Base-by-base conservation (phyloP, 2,888 invertebrate species). In the Drosophila limbata region DNA sequence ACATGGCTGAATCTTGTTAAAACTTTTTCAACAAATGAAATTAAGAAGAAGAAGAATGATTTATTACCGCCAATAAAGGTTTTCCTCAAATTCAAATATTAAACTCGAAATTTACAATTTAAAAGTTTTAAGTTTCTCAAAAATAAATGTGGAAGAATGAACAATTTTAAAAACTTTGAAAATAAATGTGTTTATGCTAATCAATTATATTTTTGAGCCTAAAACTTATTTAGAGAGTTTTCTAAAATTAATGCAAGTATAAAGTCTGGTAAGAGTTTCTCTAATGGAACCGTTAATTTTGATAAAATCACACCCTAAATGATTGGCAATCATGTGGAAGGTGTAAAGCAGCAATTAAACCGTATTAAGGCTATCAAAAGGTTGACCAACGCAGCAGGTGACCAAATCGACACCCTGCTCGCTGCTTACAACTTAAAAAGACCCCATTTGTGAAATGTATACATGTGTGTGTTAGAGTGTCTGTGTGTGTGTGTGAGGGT, bases 321-420 rank as follows among this genome's bases (percentile, higher is more conserved):
- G 45, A 37, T 47, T 31, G 51, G 11, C 39, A 44, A 37, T 28
- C 17, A 33, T 6, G 35, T 28, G 21, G 6, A 37, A 40, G 10
- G 55, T 35, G 28, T 31, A 37, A 39, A 9, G 17, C 9, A 1
- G 28, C 60, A 73, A 73, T 61, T 61, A 61, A 47, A 39, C 37
- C 28, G 11, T 25, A 74, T 81, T 60, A 68, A 55, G 52, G 52
- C 61, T 13, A 50, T 51, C 47, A 57, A 53, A 37, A 44, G 61
- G 63, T 42, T 85, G 88, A 69, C 77, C 77, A 63, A 28, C 80
- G 10, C 83, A 85, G 88, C 86, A 85, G 88, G 88, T 83, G 86
- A 35, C 53, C 60, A 51, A 65, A 56, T 60, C 33, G 50, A 57
- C 50, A 73, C 64, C 48, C 61, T 35, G 15, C 48, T 21, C 19